A percentile compares a stretch with the other conserved stretches of the same genome.
phyloP scores from a whole-genome alignment of 2,888 invertebrate species.

The Mythimna loreyi region DNA sequence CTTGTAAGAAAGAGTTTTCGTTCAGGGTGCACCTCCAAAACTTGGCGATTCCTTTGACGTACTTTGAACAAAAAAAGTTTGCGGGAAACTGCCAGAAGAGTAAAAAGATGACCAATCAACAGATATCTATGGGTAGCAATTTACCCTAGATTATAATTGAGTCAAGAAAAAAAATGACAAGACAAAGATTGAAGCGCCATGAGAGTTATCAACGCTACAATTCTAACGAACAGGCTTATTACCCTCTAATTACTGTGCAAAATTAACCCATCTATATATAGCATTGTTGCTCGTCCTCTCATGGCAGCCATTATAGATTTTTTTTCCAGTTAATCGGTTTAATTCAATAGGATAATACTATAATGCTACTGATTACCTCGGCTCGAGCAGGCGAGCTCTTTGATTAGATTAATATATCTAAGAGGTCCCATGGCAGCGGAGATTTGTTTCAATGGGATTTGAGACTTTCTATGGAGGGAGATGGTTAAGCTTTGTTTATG shows the following conservation, averaged over 20 bases:
- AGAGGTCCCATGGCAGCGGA: conserved; percentile 39
- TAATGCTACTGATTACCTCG: conserved; percentile 47
- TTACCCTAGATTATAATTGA: background rate
- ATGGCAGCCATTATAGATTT: conserved; percentile 42
- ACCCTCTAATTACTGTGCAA: conserved; percentile 36
- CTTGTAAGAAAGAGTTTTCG: too few relatives aligned
- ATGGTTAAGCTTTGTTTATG: conserved; percentile 11
- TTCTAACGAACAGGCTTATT: conserved; percentile 42
- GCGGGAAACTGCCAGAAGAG: too few relatives aligned
- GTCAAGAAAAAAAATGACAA: conserved; percentile 8
- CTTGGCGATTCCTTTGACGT: too few relatives aligned
- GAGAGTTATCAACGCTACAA: conserved; percentile 40
- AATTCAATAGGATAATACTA: conserved; percentile 47
- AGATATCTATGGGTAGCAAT: too few relatives aligned
- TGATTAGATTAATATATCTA: conserved; percentile 45
- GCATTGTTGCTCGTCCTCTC: conserved; percentile 52
- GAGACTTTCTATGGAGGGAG: background rate
- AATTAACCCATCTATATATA: conserved; percentile 50
- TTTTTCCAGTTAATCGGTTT: conserved; percentile 50
- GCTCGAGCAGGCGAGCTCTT: conserved; percentile 23
- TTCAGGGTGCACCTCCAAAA: too few relatives aligned
- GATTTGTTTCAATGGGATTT: conserved; percentile 42
- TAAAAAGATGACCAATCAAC: too few relatives aligned
- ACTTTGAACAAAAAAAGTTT: too few relatives aligned
- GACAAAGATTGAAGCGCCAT: conserved; percentile 21